Base-by-base conservation (phyloP, 2,888 invertebrate genomes). In the Dasysyrphus albostriatus region DNA sequence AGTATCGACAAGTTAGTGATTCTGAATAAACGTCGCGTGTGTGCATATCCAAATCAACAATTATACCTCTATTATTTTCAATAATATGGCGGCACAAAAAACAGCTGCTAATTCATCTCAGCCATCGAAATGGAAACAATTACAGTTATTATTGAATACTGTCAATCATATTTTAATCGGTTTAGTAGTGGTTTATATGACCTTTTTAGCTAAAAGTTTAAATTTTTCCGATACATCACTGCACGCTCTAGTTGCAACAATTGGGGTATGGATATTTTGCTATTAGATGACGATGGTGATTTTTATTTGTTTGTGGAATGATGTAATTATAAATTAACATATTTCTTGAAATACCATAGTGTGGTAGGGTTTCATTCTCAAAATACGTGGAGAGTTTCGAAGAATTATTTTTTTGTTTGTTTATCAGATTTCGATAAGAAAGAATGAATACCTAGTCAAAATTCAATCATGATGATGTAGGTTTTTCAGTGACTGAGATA, bases 91-190 rank as follows among this genome's bases (percentile, higher is more conserved):
- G 7, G 5, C 69, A 59, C 83, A 88, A 74, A 88, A 83, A 54
- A 63, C 63, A 49, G 34, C 49, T 37, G 32, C 16, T 37, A 81
- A 82, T 69, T 58, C 83, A 29, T 49, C 24, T 47, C 34, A 47
- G 24, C 3, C 76, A 7, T 83, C 88, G 19, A 82, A 88, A 78
- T 89, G 90, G 91, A 74, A 89, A 65, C 90, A 90, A 88, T 89
- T 91, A 42, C 91, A 92, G 79, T 89, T 89, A 70, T 77, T 91
- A 37, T 75, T 92, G 10, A 92, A 92, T 79, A 91, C 90, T 37
- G 83, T 92, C 8, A 92, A 92, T 79, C 92, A 92, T 83, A 90
- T 92, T 49, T 89, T 92, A 32, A 92, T 92, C 72, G 89, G 90
- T n/a, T 77, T 92, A 63, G 89, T 92, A 16, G 91, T 89, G 2